Conservation (phyloP, 2,888 invertebrate species). For the Eupelmus urozonus region DNA sequence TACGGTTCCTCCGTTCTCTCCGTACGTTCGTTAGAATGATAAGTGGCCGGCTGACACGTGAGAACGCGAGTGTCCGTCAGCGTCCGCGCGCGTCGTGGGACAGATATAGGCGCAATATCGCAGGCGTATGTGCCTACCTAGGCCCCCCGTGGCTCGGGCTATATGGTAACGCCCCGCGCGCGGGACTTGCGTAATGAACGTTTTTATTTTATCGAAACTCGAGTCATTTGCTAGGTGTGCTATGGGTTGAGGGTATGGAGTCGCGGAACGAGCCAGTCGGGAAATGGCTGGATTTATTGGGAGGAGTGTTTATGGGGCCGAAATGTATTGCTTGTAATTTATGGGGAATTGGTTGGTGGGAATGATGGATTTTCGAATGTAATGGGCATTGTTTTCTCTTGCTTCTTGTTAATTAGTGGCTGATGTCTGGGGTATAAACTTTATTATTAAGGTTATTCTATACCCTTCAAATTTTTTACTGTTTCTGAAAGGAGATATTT, state of each 20-base stretch:
- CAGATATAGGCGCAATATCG: constrained; percentile 34
- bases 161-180: constrained; percentile 17
- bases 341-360: no score
- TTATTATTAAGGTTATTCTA: no score
- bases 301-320: not conserved
- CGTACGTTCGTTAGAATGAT: constrained; percentile 67
- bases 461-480: no score
- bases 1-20: no score
- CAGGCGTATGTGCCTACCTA: constrained; percentile 20
- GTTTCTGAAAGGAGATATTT: no score
- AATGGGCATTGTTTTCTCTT: no score
- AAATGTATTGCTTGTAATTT: no score
- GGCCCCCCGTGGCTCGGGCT: not conserved
- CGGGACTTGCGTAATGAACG: constrained; percentile 33
- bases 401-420: no score
- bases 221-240: constrained; percentile 1
- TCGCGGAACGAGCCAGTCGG: not conserved
- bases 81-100: not conserved
- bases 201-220: constrained; percentile 31
- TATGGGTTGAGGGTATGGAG: not conserved
- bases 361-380: no score
- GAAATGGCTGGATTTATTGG: constrained; percentile 12
- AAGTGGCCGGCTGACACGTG: constrained; percentile 72
- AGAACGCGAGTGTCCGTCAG: constrained; percentile 69
- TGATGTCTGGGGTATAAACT: no score